Conservation (phyloP, 2,888 invertebrate genomes). For the Meghimatium bilineatum region DNA sequence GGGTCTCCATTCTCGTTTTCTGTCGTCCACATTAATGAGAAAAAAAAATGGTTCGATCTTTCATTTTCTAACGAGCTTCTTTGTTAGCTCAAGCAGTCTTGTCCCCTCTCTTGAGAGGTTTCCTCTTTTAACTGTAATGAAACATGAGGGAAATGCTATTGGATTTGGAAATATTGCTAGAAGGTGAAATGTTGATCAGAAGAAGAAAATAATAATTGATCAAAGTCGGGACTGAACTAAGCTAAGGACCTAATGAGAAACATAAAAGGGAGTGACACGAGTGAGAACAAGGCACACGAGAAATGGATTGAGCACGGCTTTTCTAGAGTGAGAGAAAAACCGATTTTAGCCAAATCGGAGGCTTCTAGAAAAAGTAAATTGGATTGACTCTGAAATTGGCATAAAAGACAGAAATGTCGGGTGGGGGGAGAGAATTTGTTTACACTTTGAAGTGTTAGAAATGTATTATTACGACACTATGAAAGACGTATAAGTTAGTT, state of each 20-base stretch:
- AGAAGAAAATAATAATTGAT: background rate
- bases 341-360: too few relatives aligned
- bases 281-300: background rate
- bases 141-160: background rate
- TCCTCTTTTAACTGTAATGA: background rate
- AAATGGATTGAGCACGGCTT: too few relatives aligned
- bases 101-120: background rate
- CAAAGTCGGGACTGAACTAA: background rate
- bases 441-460: too few relatives aligned
- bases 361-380: too few relatives aligned
- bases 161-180: slow-evolving; percentile 7
- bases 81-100: background rate
- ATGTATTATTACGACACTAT: too few relatives aligned
- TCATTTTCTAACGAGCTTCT: slow-evolving; percentile 1
- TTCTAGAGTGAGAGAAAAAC: too few relatives aligned
- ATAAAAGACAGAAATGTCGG: too few relatives aligned
- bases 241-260: background rate
- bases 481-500: too few relatives aligned
- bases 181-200: background rate
- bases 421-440: too few relatives aligned
- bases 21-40: background rate
- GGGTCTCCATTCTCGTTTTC: background rate
- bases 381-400: too few relatives aligned
- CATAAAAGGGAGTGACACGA: background rate
- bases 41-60: background rate